phyloP scores from a whole-genome alignment of 2,888 invertebrate species.

The Eumacrocentrus americanus region DNA sequence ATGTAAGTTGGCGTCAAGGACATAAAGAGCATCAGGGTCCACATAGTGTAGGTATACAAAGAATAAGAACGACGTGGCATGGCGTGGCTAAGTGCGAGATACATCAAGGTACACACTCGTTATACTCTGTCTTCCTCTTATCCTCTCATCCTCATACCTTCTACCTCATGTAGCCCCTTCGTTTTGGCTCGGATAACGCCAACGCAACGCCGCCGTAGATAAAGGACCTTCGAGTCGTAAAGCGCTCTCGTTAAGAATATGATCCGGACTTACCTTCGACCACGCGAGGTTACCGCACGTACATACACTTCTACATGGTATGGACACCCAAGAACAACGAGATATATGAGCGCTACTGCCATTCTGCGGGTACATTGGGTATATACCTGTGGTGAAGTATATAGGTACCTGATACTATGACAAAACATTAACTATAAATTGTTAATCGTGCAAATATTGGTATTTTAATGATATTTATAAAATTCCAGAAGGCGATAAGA shows the following conservation, averaged over 20 bases:
- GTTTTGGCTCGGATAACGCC: slow-evolving; percentile 56
- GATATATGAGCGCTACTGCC: slow-evolving; percentile 52
- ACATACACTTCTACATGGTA: slow-evolving; percentile 10
- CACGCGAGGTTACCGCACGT: slow-evolving; percentile 42
- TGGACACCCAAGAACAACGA: slow-evolving; percentile 29
- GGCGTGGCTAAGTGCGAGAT: slow-evolving; percentile 58
- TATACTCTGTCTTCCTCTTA: slow-evolving; percentile 16
- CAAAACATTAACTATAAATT: slow-evolving; percentile 2
- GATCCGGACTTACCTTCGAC: slow-evolving; percentile 58
- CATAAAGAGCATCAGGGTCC: too few relatives aligned
- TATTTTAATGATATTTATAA: slow-evolving; percentile 16
- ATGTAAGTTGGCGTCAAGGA: too few relatives aligned
- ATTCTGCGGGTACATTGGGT: slow-evolving; percentile 42
- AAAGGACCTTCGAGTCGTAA: slow-evolving; percentile 56
- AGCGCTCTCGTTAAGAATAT: slow-evolving; percentile 61
- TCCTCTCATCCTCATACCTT: slow-evolving; percentile 34
- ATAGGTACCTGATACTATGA: background rate
- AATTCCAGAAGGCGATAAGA: too few relatives aligned
- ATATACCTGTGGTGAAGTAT: too few relatives aligned
- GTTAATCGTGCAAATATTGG: slow-evolving; percentile 10
- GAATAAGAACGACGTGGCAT: slow-evolving; percentile 42
- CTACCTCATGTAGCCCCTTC: slow-evolving; percentile 21
- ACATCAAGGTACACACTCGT: slow-evolving; percentile 49
- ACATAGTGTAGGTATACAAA: too few relatives aligned
- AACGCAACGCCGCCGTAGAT: slow-evolving; percentile 57